Evolutionary conservation across 2,888 invertebrate genomes (phyloP), one percentile per base, ranked within the genome.

Genomic region (Galerucella calmariensis): DNA sequence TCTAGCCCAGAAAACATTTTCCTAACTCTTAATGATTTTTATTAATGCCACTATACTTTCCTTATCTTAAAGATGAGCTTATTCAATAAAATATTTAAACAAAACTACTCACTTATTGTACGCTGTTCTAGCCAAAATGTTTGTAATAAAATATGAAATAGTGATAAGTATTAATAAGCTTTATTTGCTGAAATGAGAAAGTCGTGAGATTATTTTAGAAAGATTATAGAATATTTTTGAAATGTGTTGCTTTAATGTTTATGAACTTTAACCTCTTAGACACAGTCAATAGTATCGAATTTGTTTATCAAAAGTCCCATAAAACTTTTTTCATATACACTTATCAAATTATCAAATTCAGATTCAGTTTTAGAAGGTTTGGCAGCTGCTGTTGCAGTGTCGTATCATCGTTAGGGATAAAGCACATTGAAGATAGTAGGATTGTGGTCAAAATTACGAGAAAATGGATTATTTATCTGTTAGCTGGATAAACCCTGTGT

Each of bases 121-220:
- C 8, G 8, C 9, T 41, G 8, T 41, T 41, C 8, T 9, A 41
- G 35, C 35, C 35, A 41, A 41, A 41, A 35, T 35, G 35, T 35
- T 35, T 35, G 35, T 35, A 35, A 35, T 35, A 35, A 35, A 35
- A 41, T 41, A 41, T 41, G 9, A 41, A 53, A 53, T n/a, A 53
- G n/a, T 53, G 53, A 16, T 16, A 53, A 51, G n/a, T 51, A n/a
- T 51, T 51, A 51, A n/a, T 51, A 51, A 53, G 16, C 53, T 53
- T n/a, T 16, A 8, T 53, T n/a, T 8, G 53, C 8, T n/a, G 8
- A 53, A 53, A 53, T 53, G 53, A 16, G 53, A 53, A 53, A 53
- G 1, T 53, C 53, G 53, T 53, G 53, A 53, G 53, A 53, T 53
- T 53, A 53, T 53, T 53, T 53, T n/a, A n/a, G 14, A 14, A 53